Base-by-base conservation (phyloP, 2,888 invertebrate species). In the Diplazon laetatorius region DNA sequence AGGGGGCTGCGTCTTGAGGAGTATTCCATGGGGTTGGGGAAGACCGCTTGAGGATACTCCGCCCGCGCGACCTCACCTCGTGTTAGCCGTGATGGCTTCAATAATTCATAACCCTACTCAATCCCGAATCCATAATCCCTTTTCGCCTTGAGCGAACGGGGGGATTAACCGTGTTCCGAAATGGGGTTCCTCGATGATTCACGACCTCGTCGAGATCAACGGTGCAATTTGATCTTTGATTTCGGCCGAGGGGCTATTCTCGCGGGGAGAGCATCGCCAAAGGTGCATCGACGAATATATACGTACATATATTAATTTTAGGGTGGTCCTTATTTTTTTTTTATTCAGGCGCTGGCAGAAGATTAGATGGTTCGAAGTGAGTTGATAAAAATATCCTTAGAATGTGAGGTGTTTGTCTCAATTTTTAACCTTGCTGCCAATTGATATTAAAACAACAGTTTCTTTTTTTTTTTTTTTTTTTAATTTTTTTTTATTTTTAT, bases 41-140 rank as follows among this genome's bases (percentile, higher is more conserved):
- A 30, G 39, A 55, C 14, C 55, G 55, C 59, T 18, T 0, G 39
- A 59, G 59, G 37, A 16, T 55, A 1, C 1, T 8, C 2, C 35
- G 57, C 35, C 18, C 39, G 37, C 10, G 59, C 30, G 9, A 10
- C 35, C 35, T 10, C 3, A 18, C 18, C 10, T 12, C n/a, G 12
- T 39, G 30, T 59, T 16, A 16, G 57, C n/a, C 25, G n/a, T 2
- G 14, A n/a, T 8, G 6, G 16, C 55, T 59, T 59, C 39, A 59
- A 59, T 37, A 39, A 59, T 59, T 39, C 59, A 59, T 59, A 18
- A 18, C 39, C 39, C 39, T 37, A 37, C 18, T 6, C 20, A 30
- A 55, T 55, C 30, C 30, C 14, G 55, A 55, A 55, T 55, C 55
- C 16, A 14, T 55, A 16, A 35, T 1, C 35, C 18, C 39, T 59